These are phyloP conservation scores for Tetramorium simillimum DNA, from an alignment of 1,140 invertebrate genomes.

Conservation along the genomic window DNA sequence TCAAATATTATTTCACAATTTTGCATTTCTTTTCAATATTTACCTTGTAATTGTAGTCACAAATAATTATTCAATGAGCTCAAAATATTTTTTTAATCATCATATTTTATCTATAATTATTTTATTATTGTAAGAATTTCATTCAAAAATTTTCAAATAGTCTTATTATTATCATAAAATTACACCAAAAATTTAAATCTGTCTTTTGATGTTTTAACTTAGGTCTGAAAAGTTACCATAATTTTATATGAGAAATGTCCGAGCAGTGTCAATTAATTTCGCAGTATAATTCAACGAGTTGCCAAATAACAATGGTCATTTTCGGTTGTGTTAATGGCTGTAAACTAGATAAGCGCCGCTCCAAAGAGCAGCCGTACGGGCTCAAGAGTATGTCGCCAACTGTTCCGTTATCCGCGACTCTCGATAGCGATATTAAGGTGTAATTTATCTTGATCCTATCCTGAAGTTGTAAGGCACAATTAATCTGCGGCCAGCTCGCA, in stretches of 20 bases:
- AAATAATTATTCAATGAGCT: not conserved
- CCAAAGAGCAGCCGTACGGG: not conserved
- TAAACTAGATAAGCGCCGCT: not conserved
- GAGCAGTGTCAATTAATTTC: not conserved
- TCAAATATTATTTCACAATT: not conserved
- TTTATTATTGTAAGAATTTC: not conserved
- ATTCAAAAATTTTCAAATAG: not conserved
- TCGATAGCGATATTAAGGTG: slow-evolving; percentile 34
- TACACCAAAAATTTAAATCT: not conserved
- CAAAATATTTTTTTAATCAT: not conserved
- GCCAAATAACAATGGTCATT: not conserved
- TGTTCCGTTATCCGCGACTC: not conserved
- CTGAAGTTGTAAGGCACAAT: slow-evolving; percentile 7
- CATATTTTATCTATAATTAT: not conserved
- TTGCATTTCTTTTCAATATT: not conserved
- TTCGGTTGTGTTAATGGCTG: not conserved
- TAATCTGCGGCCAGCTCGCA: slow-evolving; percentile 17
- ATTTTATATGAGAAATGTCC: not conserved
- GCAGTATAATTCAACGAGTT: not conserved
- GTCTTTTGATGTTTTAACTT: not conserved
- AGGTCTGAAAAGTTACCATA: not conserved
- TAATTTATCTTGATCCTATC: slow-evolving; percentile 27
- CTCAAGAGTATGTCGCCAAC: not conserved
- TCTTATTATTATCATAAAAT: not conserved
- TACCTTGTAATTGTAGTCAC: not conserved